A percentile compares a stretch with the other conserved stretches of the same genome.
phyloP scores from a whole-genome alignment of 2,888 invertebrate genomes.

The Microplitis manilae region DNA sequence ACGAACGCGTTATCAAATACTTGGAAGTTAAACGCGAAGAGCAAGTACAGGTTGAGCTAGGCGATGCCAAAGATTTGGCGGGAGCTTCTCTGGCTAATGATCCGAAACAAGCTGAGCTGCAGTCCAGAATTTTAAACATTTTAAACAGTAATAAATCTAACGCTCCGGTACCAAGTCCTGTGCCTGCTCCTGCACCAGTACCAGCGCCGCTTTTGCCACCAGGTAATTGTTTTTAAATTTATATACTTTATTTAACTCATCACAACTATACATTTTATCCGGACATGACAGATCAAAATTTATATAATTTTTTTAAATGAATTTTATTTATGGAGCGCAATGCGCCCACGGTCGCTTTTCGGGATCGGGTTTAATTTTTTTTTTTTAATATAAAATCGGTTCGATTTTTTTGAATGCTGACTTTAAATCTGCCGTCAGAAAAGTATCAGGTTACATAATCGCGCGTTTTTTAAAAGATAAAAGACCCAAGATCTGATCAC shows the following conservation, averaged over 20 bases:
- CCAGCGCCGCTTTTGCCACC: slow-evolving; percentile 61
- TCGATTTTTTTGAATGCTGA: too few species aligned
- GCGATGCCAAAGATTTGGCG: slow-evolving; percentile 76
- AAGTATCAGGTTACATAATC: background rate
- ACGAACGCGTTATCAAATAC: slow-evolving; percentile 83
- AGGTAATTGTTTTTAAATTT: slow-evolving; percentile 58
- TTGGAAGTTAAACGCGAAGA: slow-evolving; percentile 82
- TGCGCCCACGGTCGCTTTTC: slow-evolving; percentile 11
- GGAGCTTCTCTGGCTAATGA: slow-evolving; percentile 70
- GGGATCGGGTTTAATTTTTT: too few species aligned
- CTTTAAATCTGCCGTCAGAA: background rate
- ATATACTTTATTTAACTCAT: background rate
- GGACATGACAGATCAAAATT: background rate
- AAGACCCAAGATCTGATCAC: too few species aligned
- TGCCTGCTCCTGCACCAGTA: slow-evolving; percentile 65
- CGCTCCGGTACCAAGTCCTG: slow-evolving; percentile 63
- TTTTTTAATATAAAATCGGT: too few species aligned
- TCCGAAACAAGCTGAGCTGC: slow-evolving; percentile 80
- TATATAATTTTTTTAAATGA: slow-evolving; percentile 3
- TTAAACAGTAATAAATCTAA: slow-evolving; percentile 77
- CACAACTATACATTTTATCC: background rate
- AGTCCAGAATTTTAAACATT: slow-evolving; percentile 85
- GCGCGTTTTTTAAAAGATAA: too few species aligned
- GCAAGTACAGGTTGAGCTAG: slow-evolving; percentile 83
- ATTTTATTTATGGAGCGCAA: slow-evolving; percentile 12